phyloP scores from a whole-genome alignment of 37 sponge, comb jelly and placozoan genomes.

The Aplysina aerophoba region DNA sequence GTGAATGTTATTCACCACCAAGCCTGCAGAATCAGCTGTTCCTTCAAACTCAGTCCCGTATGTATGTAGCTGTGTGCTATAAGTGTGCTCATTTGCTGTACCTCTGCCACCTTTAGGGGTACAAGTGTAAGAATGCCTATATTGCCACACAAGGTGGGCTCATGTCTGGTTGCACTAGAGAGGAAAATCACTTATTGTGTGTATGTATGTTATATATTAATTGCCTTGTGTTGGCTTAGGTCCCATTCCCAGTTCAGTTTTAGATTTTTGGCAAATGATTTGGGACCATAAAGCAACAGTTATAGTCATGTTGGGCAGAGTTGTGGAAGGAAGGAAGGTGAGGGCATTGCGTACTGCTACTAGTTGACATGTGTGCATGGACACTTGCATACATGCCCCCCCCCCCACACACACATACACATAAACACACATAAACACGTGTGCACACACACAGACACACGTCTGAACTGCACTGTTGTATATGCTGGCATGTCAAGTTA shows the following conservation, averaged over 20 bases:
- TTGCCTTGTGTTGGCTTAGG: neutral
- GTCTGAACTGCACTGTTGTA: too few species aligned
- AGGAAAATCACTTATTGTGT: neutral
- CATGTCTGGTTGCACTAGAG: neutral
- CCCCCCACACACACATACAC: too few species aligned
- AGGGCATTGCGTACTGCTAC: neutral
- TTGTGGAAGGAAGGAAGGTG: neutral
- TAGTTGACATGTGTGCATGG: too few species aligned
- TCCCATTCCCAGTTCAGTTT: neutral
- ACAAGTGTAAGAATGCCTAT: neutral
- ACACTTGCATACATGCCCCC: too few species aligned
- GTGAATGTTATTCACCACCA: neutral
- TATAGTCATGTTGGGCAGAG: neutral
- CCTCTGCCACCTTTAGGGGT: neutral
- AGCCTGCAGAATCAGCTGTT: neutral
- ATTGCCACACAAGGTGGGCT: conserved; percentile 9
- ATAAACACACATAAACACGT: too few species aligned
- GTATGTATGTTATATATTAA: neutral
- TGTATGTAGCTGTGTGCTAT: neutral
- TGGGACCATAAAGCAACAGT: neutral
- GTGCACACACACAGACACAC: too few species aligned
- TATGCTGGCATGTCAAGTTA: too few species aligned
- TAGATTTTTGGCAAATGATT: conserved; percentile 13
- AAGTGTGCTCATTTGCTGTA: neutral
- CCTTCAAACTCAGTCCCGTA: neutral